A percentile compares a stretch with the other conserved stretches of the same genome.
These are phyloP conservation scores for Gonatopus flavifemur DNA, from an alignment of 1,140 invertebrate species.

Conservation along the genomic window DNA sequence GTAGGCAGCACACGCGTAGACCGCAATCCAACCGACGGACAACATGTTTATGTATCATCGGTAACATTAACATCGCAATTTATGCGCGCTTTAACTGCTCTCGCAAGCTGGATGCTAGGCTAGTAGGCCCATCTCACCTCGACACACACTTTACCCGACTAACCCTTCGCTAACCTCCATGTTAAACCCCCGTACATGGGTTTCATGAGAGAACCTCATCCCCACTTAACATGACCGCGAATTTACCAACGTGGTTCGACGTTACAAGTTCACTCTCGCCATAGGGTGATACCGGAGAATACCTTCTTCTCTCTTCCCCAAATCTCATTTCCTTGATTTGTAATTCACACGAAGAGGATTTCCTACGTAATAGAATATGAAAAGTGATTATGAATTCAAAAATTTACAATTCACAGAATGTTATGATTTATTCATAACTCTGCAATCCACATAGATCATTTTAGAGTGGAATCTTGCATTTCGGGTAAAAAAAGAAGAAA, in stretches of 20 bases:
- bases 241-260: conserved; percentile 37
- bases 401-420: too few species aligned
- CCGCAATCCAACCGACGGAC: conserved; percentile 48
- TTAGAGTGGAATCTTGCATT: too few species aligned
- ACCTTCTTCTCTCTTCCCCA: too few species aligned
- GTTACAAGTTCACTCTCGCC: conserved; percentile 37
- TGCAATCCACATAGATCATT: too few species aligned
- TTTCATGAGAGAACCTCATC: too few species aligned
- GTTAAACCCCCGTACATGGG: not conserved
- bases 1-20: conserved; percentile 30
- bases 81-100: conserved; percentile 48
- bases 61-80: conserved; percentile 53
- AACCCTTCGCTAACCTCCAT: not conserved
- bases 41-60: conserved; percentile 53
- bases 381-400: too few species aligned
- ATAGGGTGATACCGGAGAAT: too few species aligned
- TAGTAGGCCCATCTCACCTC: conserved; percentile 21
- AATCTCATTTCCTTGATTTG: too few species aligned
- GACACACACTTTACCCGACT: not conserved
- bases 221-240: conserved; percentile 43
- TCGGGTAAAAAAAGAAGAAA: too few species aligned
- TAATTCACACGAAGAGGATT: too few species aligned
- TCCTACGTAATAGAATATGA: too few species aligned
- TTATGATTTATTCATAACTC: too few species aligned
- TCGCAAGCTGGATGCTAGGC: conserved; percentile 3